Evolutionary conservation across 2,113 vertebrate species (phyloP), one percentile per base, ranked within the genome.

Genomic region (Triplophysa rosa): DNA sequence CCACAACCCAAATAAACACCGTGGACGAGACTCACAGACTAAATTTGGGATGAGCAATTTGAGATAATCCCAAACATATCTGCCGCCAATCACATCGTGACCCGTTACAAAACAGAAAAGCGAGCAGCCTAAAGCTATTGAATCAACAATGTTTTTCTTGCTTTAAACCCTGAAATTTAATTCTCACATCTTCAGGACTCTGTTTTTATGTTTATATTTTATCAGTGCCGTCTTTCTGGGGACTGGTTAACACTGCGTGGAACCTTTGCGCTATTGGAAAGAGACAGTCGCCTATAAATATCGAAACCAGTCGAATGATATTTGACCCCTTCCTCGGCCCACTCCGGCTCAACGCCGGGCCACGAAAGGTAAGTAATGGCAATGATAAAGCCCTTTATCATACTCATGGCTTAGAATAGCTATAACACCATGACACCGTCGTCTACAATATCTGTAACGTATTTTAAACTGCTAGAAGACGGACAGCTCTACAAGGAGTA

Each of bases 261-360:
- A 96, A 95, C 85, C 94, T 96, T 71, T 96, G 95, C 83, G 93
- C 95, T 33, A 94, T 95, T 71, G 95, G 95, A 61, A 96, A 95
- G 88, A 91, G 94, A 33, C 95, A 96, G 88, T 96, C 95, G 0
- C 95, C 95, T 8, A 93, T 96, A 84, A 95, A 95, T 89, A 95
- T 96, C 79, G 95, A 96, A 90, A 96, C 95, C 84, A 95, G 94
- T 84, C 95, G 95, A 89, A 95, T 96, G 95, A 96, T 96, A 86
- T 96, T 96, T 66, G 95, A 96, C 83, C 95, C 95, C 68, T 96
- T 95, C 89, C 89, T 96, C 83, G 95, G 92, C 3, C 94, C 95
- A 8, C 91, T 96, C 37, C 94, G 94, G 21, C 92, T 96, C 81
- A 96, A 95, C 87, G 94, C 94, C 2, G 95, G 95, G 7, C 93